Base-by-base conservation (phyloP, 2,113 vertebrate species). In the Tichodroma muraria region DNA sequence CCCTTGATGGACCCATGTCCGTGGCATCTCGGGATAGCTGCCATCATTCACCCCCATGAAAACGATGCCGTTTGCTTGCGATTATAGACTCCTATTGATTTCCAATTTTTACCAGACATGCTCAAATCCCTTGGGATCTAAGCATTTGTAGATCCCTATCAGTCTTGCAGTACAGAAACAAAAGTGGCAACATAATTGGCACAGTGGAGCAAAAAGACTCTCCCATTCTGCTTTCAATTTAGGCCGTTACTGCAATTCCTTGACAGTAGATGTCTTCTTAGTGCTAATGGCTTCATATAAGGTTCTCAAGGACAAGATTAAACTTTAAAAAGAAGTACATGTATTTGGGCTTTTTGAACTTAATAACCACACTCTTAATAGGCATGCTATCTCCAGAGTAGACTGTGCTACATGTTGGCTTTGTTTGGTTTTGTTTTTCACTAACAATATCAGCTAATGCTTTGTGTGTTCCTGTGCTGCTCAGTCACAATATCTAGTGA, bases 1-100 rank as follows among this genome's bases (percentile, higher is more conserved):
- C 11, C 8, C 70, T 60, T 76, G 88, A 84, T 80, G 80, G 88
- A 95, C 84, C 92, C 68, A 82, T 6, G 2, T 91, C 80, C 40
- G 30, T 70, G 61, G 92, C 91, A 86, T 79, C 96, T 92, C 92
- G 68, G 72, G 83, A 96, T 78, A 89, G 69, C 88, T 97, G 96
- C 95, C 97, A 94, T 98, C 96, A 95, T 96, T 97, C 97, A 97
- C 86, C 44, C 85, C 98, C 93, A 93, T 92, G 97, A 98, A 98
- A 98, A 97, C 88, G 97, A 97, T 90, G 95, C 93, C 33, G 70
- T 97, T 97, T 98, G 95, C 94, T 97, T 95, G 94, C 15, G 94
- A 98, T 98, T 98, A 98, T 98, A 98, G 97, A 98, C 97, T 95
- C 93, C 90, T 97, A 98, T 98, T 98, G 98, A 98, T 98, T 98